Evolutionary conservation across 2,113 vertebrate genomes (phyloP).

Genomic region (Catagonus wagneri): DNA sequence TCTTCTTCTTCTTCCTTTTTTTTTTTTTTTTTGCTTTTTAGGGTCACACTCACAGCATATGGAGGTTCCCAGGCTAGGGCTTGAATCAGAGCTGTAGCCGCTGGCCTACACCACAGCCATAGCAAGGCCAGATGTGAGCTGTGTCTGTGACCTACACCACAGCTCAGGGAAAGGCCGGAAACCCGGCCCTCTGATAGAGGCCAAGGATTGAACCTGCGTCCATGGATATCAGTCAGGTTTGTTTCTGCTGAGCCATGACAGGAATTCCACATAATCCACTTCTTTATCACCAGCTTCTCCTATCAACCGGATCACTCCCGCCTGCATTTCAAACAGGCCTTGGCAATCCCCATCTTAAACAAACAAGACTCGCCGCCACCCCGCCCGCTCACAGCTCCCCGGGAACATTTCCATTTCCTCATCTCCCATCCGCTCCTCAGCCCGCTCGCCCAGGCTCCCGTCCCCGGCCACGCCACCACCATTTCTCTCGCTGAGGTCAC

Average conservation of each 20-base stretch:
- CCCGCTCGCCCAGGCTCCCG: not conserved
- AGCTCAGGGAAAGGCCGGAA: no score
- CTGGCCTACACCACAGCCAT: no score
- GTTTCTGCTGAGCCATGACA: no score
- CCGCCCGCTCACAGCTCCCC: not conserved
- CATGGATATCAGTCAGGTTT: no score
- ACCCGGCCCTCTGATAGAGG: no score
- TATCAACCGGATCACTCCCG: not conserved
- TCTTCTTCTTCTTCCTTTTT: no score
- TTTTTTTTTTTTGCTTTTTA: not conserved
- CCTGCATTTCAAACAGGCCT: not conserved
- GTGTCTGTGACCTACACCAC: no score
- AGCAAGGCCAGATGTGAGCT: no score
- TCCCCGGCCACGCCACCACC: fast-evolving
- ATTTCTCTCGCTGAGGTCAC: not conserved
- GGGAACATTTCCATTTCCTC: not conserved
- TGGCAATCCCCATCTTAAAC: not conserved
- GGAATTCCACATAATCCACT: not conserved
- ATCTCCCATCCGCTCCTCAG: fast-evolving
- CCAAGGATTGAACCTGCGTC: no score
- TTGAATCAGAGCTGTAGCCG: no score
- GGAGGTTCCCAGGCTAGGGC: no score
- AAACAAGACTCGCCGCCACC: not conserved
- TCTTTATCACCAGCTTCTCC: not conserved
- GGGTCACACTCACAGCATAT: no score